A percentile compares a stretch with the other conserved stretches of the same genome.
Evolutionary conservation across 2,797 vertebrate genomes (phyloP).

Genomic region (Siniperca obscura): DNA sequence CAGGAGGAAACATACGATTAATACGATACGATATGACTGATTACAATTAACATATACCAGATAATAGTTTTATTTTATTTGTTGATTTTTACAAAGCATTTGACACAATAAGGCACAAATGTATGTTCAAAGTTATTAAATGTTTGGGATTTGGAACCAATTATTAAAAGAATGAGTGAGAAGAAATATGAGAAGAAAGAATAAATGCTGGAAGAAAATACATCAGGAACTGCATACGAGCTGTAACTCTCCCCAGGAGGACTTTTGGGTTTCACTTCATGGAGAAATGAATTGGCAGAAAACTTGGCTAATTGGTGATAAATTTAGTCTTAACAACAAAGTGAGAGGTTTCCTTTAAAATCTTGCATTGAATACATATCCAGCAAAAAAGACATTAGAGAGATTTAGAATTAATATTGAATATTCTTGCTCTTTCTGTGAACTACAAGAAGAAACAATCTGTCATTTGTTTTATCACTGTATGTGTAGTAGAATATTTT

Average conservation of each 20-base stretch:
- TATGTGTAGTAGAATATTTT: too few relatives aligned
- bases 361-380: too few relatives aligned
- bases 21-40: not conserved
- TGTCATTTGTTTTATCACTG: too few relatives aligned
- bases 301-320: not conserved
- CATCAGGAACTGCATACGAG: not conserved
- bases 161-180: not conserved
- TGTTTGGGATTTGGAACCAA: not conserved
- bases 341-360: too few relatives aligned
- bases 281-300: not conserved
- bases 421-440: too few relatives aligned
- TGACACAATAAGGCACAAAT: not conserved
- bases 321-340: too few relatives aligned
- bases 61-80: constrained; percentile 5
- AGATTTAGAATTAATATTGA: too few relatives aligned
- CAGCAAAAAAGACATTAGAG: too few relatives aligned
- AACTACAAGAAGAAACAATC: too few relatives aligned
- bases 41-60: not conserved
- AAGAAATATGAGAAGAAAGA: too few relatives aligned
- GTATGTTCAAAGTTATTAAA: not conserved
- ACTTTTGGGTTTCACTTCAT: not conserved
- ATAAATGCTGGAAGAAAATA: not conserved
- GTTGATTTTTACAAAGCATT: not conserved
- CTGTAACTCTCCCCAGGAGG: not conserved
- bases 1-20: not conserved